These are phyloP conservation scores for Hiodon alosoides DNA, from an alignment of 2,113 vertebrate genomes.

Conservation along the genomic window DNA sequence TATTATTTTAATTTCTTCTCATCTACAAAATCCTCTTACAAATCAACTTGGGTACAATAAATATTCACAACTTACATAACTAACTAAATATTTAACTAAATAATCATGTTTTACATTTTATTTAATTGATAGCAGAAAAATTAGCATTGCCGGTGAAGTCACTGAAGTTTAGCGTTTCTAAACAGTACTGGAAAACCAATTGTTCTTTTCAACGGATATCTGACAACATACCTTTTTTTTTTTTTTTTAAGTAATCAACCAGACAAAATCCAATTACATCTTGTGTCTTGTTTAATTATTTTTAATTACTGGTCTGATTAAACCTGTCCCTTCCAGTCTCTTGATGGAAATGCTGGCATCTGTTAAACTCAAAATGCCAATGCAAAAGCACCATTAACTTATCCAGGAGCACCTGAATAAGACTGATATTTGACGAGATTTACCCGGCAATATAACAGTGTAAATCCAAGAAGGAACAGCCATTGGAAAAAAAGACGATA, in stretches of 20 bases:
- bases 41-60: too few species aligned
- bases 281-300: slow-evolving; percentile 6
- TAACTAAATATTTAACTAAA: too few species aligned
- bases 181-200: too few species aligned
- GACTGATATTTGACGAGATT: neutral
- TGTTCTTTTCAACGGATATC: neutral
- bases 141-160: too few species aligned
- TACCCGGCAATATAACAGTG: neutral
- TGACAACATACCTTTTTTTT: neutral
- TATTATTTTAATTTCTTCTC: neutral
- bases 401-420: neutral
- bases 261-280: neutral
- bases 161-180: too few species aligned
- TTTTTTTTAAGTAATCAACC: neutral
- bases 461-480: too few species aligned
- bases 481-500: too few species aligned
- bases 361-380: slow-evolving; percentile 60
- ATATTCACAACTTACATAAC: too few species aligned
- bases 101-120: too few species aligned
- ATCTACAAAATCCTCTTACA: too few species aligned
- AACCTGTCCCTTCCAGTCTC: slow-evolving; percentile 65
- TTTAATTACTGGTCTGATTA: slow-evolving; percentile 30
- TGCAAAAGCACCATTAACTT: slow-evolving; percentile 33
- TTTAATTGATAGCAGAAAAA: too few species aligned
- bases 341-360: slow-evolving; percentile 61